Conservation (phyloP, 2,888 invertebrate genomes). For the Chymomyza procnemis region DNA sequence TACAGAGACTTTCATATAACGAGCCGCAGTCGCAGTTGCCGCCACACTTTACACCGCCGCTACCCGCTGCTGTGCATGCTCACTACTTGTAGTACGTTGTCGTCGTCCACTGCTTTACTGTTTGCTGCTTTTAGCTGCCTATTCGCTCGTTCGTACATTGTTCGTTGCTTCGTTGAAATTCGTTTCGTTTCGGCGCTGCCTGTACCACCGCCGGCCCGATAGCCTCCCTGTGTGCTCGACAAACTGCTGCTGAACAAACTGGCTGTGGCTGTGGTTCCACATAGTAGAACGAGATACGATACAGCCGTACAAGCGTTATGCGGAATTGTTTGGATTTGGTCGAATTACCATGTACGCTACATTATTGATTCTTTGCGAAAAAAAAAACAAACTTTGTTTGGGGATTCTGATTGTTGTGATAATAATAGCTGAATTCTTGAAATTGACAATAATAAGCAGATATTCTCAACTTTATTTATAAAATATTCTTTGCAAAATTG, state of each 20-base stretch:
- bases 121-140: constrained; percentile 35
- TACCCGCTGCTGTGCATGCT: neutral
- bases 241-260: constrained; percentile 8
- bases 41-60: neutral
- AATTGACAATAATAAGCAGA: neutral
- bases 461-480: too few species aligned
- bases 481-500: too few species aligned
- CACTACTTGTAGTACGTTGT: neutral
- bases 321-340: constrained; percentile 33
- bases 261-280: constrained; percentile 25
- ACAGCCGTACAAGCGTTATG: constrained; percentile 7
- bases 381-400: neutral
- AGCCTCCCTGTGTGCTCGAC: neutral
- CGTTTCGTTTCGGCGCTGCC: constrained; percentile 47
- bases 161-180: constrained; percentile 38
- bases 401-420: neutral
- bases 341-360: constrained; percentile 26
- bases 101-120: constrained; percentile 2
- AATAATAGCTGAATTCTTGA: neutral
- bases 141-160: constrained; percentile 50
- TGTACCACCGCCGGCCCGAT: constrained; percentile 33
- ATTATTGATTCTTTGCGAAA: neutral
- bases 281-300: constrained; percentile 40
- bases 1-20: constrained; percentile 19
- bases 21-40: neutral